Evolutionary conservation across 2,113 vertebrate species (phyloP).

Genomic region (Stigmatopora nigra): DNA sequence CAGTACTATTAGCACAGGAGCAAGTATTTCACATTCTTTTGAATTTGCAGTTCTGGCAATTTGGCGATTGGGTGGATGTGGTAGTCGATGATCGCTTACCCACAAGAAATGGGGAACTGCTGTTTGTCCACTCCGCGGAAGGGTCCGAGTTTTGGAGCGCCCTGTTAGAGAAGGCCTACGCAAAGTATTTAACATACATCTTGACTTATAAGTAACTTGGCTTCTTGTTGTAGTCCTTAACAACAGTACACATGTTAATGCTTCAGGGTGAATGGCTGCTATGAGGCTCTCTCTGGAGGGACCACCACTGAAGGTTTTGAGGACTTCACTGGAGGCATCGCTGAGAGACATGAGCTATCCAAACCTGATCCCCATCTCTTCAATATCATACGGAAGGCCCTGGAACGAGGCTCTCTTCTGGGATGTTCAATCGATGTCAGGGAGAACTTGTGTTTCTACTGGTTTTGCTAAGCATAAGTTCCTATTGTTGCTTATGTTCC

Average conservation of each 20-base stretch:
- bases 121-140: slow-evolving; percentile 71
- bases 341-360: slow-evolving; percentile 77
- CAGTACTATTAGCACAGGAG: neutral
- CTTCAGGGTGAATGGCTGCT: slow-evolving; percentile 82
- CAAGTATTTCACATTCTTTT: neutral
- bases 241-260: neutral
- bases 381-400: slow-evolving; percentile 62
- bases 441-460: slow-evolving; percentile 5
- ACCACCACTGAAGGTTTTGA: slow-evolving; percentile 89
- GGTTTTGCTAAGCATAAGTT: neutral
- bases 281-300: slow-evolving; percentile 86
- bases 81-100: slow-evolving; percentile 72
- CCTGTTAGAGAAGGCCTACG: slow-evolving; percentile 63
- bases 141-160: slow-evolving; percentile 73
- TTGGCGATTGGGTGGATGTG: slow-evolving; percentile 71
- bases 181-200: slow-evolving; percentile 59
- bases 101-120: slow-evolving; percentile 63
- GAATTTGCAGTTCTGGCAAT: slow-evolving; percentile 71
- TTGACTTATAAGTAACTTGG: slow-evolving; percentile 5
- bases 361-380: slow-evolving; percentile 51
- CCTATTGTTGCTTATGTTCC: neutral
- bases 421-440: slow-evolving; percentile 71
- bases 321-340: slow-evolving; percentile 90
- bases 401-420: slow-evolving; percentile 63
- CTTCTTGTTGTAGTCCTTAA: neutral